Base-by-base conservation (phyloP, 2,113 vertebrate genomes). In the Brachionichthys hirsutus region DNA sequence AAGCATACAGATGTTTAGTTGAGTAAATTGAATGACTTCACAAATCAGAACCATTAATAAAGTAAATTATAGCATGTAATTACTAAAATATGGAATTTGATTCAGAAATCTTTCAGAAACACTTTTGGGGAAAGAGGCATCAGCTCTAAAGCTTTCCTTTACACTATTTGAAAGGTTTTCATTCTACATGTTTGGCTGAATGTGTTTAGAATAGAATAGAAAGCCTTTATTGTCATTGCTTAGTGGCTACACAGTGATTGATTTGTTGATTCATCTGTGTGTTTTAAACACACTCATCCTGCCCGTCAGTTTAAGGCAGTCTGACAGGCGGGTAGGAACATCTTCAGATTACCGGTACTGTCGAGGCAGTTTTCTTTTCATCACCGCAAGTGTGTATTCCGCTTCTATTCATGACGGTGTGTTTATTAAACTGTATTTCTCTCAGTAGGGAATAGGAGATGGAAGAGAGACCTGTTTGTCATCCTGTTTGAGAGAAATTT, bases 311-410 rank as follows among this genome's bases (percentile, higher is more conserved):
- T 53, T 68, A 20, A 59, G 59, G 55, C 17, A 24, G 50, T 16
- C 62, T 62, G 67, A 52, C 58, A 34, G 70, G 61, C 54, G 51
- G 55, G 58, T 36, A 57, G 54, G 43, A 47, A 35, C 38, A 43
- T 43, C 54, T 65, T 71, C 22, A 35, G 70, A 54, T 70, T 59
- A 53, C n/a, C n/a, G n/a, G n/a, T n/a, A n/a, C 62, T 19, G 67
- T 64, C 40, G 14, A 70, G 57, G 24, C 38, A 55, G 47, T 49
- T 68, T 69, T 62, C n/a, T 52, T 16, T 0, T 4, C 16, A 19
- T 35, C 12, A 45, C 13, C 8, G 52, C 35, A 34, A 53, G 14
- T 17, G 14, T 6, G 10, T 16, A 16, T 40, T 22, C 16, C n/a
- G 12, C 41, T 22, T 59, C 24, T 44, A 15, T 62, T 24, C n/a